Percentiles rank a stretch among this genome's conserved stretches.
phyloP scores from a whole-genome alignment of 1,140 invertebrate genomes.

The Calycopis cecrops region DNA sequence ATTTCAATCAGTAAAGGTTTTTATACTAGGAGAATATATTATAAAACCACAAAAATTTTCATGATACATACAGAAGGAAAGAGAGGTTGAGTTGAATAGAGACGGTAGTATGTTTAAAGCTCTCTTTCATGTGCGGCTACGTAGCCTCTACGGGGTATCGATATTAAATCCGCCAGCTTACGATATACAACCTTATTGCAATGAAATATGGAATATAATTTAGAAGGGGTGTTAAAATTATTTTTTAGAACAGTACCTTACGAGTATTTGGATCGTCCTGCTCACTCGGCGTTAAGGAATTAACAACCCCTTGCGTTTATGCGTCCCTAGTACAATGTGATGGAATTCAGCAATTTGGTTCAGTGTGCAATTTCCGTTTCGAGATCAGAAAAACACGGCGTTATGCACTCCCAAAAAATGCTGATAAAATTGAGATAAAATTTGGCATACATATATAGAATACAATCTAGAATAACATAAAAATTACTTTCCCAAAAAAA shows the following conservation, averaged over 20 bases:
- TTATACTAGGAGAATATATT: too few relatives aligned
- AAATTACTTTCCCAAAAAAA: too few relatives aligned
- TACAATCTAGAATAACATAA: too few relatives aligned
- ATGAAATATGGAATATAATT: too few relatives aligned
- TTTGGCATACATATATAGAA: too few relatives aligned
- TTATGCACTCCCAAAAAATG: too few relatives aligned
- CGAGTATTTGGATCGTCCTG: neutral
- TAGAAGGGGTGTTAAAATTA: too few relatives aligned
- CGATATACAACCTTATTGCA: too few relatives aligned
- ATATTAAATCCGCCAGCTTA: conserved; percentile 20
- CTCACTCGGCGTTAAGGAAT: conserved; percentile 31
- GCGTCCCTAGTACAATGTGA: conserved; percentile 50
- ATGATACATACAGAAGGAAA: too few relatives aligned
- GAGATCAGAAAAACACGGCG: neutral
- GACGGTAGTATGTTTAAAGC: conserved; percentile 19
- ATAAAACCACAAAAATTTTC: too few relatives aligned
- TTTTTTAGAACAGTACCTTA: neutral
- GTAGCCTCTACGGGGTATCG: conserved; percentile 36
- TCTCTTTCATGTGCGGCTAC: conserved; percentile 36
- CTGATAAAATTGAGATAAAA: too few relatives aligned
- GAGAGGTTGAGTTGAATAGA: conserved; percentile 19
- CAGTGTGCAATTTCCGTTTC: conserved; percentile 20
- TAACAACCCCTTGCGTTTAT: conserved; percentile 38
- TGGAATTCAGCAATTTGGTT: conserved; percentile 69
- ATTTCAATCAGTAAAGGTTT: too few relatives aligned